Percentiles rank a stretch among this genome's conserved stretches.
Evolutionary conservation across 2,888 invertebrate genomes (phyloP).

Genomic region (Mimachlamys varia): DNA sequence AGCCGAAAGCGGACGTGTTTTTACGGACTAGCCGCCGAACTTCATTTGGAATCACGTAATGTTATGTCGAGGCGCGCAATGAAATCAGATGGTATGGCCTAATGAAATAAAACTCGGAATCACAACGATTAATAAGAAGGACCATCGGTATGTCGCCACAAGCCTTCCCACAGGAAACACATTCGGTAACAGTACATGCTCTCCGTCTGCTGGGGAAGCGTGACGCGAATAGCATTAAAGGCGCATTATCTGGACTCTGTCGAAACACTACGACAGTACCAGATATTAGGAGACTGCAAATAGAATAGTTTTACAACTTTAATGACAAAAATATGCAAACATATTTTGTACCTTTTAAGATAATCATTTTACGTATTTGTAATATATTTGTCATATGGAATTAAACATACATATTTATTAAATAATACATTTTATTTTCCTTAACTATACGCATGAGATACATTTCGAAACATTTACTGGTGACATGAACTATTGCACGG

Average conservation of each 20-base stretch:
- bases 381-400: too few species aligned
- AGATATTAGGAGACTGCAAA: too few species aligned
- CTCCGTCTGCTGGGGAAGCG: not conserved
- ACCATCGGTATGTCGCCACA: not conserved
- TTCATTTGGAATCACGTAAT: constrained; percentile 19
- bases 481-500: too few species aligned
- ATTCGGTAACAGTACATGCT: not conserved
- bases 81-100: not conserved
- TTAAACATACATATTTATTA: too few species aligned
- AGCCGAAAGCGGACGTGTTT: not conserved
- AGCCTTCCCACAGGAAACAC: not conserved
- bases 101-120: constrained; percentile 22
- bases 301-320: too few species aligned
- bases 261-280: too few species aligned
- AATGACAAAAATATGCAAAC: too few species aligned
- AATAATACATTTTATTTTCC: too few species aligned
- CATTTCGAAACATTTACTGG: too few species aligned
- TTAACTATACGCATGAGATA: too few species aligned
- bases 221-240: not conserved
- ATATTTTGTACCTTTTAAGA: too few species aligned
- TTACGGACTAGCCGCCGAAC: not conserved
- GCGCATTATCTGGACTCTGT: not conserved
- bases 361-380: too few species aligned
- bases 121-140: constrained; percentile 4
- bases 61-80: not conserved